Evolutionary conservation across 30 jellyfish, hydroid and myxozoan species (phyloP).

Genomic region (Mastigias papua): DNA sequence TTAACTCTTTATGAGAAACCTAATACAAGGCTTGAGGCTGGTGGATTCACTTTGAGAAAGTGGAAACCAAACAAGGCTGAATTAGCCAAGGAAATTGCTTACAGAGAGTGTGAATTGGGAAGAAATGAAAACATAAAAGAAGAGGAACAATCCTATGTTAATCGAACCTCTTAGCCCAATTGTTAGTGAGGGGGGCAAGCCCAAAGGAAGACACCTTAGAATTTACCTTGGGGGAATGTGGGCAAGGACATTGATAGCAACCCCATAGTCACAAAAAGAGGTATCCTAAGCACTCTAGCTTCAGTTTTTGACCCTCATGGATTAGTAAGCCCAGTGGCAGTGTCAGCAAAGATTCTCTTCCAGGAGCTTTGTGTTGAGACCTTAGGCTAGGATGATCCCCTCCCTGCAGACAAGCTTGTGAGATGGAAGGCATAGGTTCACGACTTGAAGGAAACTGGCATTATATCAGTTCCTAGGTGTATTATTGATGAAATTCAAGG

Average conservation of each 20-base stretch:
- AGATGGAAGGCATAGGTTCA: constrained; percentile 25
- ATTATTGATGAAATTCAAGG: not conserved
- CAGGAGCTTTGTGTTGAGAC: constrained; percentile 25
- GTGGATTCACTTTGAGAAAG: constrained; percentile 43
- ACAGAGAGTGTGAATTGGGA: no score
- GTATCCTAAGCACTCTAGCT: constrained; percentile 23
- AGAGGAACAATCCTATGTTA: no score
- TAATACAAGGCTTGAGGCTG: constrained; percentile 7
- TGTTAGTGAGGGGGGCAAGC: not conserved
- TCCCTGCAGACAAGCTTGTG: not conserved
- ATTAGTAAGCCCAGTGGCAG: constrained; percentile 29
- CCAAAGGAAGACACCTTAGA: not conserved
- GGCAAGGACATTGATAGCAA: not conserved
- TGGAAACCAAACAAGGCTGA: constrained; percentile 31
- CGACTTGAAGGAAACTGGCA: not conserved
- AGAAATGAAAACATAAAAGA: no score
- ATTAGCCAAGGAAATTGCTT: not conserved
- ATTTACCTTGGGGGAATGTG: not conserved
- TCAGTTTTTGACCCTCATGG: constrained; percentile 36
- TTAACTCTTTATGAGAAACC: constrained; percentile 14
- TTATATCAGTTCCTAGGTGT: not conserved
- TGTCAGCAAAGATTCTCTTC: constrained; percentile 5
- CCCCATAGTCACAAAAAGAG: not conserved
- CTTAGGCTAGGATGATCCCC: constrained; percentile 21
- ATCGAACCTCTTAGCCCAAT: not conserved